These are phyloP conservation scores for Drosophila gaucha DNA, from an alignment of 2,888 invertebrate species.

Conservation along the genomic window DNA sequence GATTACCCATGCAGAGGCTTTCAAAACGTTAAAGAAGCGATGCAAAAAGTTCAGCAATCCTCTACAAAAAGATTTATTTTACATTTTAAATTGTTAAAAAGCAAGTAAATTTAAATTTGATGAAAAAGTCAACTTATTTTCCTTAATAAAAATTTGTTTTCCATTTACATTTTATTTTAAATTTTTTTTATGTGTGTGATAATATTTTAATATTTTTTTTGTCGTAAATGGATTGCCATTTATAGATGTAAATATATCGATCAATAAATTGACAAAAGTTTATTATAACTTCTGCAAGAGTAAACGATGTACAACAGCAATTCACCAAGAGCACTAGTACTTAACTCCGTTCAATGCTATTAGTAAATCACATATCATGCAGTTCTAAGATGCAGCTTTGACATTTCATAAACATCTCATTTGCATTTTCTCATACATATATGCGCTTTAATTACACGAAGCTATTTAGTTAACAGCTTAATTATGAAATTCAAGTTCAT, in stretches of 20 bases:
- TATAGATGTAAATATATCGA: not conserved
- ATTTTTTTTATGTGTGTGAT: no score
- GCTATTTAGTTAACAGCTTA: not conserved
- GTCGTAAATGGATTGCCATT: no score
- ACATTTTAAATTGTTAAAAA: no score
- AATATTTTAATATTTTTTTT: no score
- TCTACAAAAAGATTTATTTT: not conserved
- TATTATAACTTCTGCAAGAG: conserved; percentile 9
- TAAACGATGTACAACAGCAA: not conserved
- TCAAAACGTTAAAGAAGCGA: not conserved
- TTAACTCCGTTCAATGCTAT: conserved; percentile 14
- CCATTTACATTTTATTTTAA: no score
- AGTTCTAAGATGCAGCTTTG: conserved; percentile 2
- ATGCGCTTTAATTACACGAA: conserved; percentile 13
- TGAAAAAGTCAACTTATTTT: no score
- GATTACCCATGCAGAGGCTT: conserved; percentile 27
- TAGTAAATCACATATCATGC: conserved; percentile 8
- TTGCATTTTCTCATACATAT: conserved; percentile 6
- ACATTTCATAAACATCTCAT: conserved; percentile 1
- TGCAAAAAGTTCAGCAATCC: not conserved
- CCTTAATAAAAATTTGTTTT: no score
- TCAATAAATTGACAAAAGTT: not conserved
- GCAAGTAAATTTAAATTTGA: no score
- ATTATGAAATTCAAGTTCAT: not conserved
- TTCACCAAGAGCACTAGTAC: conserved; percentile 27